Base-by-base conservation (phyloP, 1,140 invertebrate species). In the Drosophila lowei region DNA sequence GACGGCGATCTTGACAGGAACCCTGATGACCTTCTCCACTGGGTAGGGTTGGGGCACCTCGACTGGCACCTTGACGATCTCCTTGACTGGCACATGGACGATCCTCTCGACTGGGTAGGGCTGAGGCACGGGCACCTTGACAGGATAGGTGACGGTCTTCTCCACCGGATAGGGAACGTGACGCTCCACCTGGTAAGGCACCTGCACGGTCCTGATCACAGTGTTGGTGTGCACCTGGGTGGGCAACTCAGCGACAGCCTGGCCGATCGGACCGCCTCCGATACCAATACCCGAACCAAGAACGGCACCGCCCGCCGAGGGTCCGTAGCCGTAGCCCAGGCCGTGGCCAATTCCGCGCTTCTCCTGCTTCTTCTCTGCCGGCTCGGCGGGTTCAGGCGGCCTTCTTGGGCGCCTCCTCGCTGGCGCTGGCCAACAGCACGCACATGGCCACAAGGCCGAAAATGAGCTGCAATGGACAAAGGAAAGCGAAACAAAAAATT, bases 41-140 rank as follows among this genome's bases (percentile, higher is more conserved):
- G 93, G 93, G 88, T 95, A 95, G 56, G 95, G 95, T 77, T 95
- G 93, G 57, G 95, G 93, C 11, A 95, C 93, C 67, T 94, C 92
- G 16, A 94, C 93, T 62, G 93, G 93, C 60, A 94, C 93, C 80
- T 94, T 94, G n/a, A 95, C 91, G 92, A 94, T 93, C 93, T 93
- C 92, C 92, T 93, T 93, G 79, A 94, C 92, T 91, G 93, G 88
- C 91, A 93, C 90, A 73, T 93, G 92, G 79, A 94, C 91, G 91
- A 93, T 92, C 91, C 93, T 94, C 89, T 93, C 91, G 57, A 94
- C 93, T 75, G 93, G 93, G 90, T 94, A 94, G 73, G 93, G 94
- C 84, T 94, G 93, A 16, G 94, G 94, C 63, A 95, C 94, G 16
- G 92, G 92, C 43, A 94, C 92, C 77, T 93, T 93, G 8, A 95